These are phyloP conservation scores for Vidua macroura DNA, from an alignment of 2,113 vertebrate species.

Conservation along the genomic window DNA sequence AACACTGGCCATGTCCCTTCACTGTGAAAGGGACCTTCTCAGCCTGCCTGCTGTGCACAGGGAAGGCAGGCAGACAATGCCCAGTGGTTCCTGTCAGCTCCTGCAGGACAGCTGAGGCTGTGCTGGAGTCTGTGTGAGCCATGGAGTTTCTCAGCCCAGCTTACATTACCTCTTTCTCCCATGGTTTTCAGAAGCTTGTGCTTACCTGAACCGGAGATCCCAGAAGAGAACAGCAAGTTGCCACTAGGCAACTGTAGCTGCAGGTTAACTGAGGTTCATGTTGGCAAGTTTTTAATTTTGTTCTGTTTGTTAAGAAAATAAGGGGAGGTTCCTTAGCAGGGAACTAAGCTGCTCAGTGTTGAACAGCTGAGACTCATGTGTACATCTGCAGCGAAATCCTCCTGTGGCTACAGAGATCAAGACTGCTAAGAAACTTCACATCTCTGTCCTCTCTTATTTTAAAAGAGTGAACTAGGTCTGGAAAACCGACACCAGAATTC, in stretches of 20 bases:
- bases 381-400: neutral
- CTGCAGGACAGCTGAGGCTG: neutral
- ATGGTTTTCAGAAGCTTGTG: neutral
- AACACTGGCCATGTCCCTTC: neutral
- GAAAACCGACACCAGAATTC: fast-evolving
- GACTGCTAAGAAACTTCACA: neutral
- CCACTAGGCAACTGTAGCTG: neutral
- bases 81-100: neutral
- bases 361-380: neutral
- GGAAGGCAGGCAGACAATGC: neutral
- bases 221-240: neutral
- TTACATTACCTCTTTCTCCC: neutral
- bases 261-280: neutral
- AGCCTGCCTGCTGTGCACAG: neutral
- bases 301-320: neutral
- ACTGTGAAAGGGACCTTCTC: neutral
- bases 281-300: neutral
- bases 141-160: neutral
- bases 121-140: neutral
- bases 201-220: neutral
- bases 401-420: neutral
- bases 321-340: too few species aligned
- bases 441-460: neutral
- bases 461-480: neutral
- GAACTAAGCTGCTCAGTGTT: neutral